A percentile compares a stretch with the other conserved stretches of the same genome.
Evolutionary conservation across 2,888 invertebrate genomes (phyloP).

Genomic region (Polietes domitor): DNA sequence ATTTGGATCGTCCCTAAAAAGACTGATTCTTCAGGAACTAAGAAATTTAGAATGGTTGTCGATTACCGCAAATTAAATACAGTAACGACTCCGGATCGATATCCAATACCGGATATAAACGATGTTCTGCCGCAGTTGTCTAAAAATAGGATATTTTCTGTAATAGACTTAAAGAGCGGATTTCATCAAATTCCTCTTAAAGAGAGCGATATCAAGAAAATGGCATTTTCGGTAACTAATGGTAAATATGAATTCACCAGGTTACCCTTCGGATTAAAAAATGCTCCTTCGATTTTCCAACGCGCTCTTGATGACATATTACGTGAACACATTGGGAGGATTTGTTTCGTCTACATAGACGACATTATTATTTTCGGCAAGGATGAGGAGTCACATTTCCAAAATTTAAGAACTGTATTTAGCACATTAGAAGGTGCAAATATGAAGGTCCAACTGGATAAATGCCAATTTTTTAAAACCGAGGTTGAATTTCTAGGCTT

Average conservation of each 20-base stretch:
- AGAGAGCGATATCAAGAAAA: background rate
- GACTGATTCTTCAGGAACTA: conserved; percentile 14
- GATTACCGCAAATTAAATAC: conserved; percentile 5
- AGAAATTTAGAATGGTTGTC: conserved; percentile 46
- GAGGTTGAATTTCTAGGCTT: conserved; percentile 15
- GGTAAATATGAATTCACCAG: background rate
- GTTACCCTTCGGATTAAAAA: background rate
- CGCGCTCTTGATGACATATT: conserved; percentile 46
- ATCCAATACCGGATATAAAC: conserved; percentile 36
- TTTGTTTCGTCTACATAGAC: conserved; percentile 28
- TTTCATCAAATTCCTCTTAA: conserved; percentile 22
- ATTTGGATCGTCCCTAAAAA: conserved; percentile 53
- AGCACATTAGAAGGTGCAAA: conserved; percentile 48
- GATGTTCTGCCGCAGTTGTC: conserved; percentile 23
- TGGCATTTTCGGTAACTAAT: background rate
- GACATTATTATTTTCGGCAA: conserved; percentile 17
- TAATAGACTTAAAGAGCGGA: conserved; percentile 42
- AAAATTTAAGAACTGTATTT: background rate
- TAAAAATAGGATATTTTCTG: conserved; percentile 26
- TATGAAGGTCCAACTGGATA: conserved; percentile 19
- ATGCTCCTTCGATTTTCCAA: conserved; percentile 42
- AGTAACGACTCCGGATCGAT: background rate
- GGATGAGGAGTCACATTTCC: background rate
- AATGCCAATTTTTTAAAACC: conserved; percentile 23
- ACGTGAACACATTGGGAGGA: conserved; percentile 34